Base-by-base conservation (phyloP, 2,888 invertebrate species). In the Synanthedon tipuliformis region DNA sequence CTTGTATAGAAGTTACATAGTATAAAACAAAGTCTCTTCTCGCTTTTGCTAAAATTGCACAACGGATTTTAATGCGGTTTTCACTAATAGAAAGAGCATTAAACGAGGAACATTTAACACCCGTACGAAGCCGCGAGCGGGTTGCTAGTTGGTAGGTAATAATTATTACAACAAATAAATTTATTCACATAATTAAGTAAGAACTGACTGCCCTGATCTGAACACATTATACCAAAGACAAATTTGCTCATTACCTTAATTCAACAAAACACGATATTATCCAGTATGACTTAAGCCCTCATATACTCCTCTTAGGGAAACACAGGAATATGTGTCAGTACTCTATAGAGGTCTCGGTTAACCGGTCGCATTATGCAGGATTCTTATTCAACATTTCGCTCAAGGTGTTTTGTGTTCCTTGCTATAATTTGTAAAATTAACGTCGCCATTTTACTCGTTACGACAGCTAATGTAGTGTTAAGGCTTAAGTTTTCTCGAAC, bases 161-260 rank as follows among this genome's bases (percentile, higher is more conserved):
- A 40, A 41, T 50, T 52, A 56, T 55, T 56, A 61, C 59, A 59
- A 61, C 57, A 52, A 52, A 56, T 61, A 61, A 60, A 68, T 65
- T 66, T 59, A 59, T 59, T 57, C 55, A 63, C 56, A 57, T 56
- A 23, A 23, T 23, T 5, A 51, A 53, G 61, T 56, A 34, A 34
- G 8, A 8, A 10, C 34, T 10, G 34, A 18, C 16, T 59, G 60
- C 57, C 60, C 69, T 69, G 68, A 71, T 72, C 71, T 68, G 66
- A 69, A 62, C 58, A 60, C 68, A 70, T 73, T 73, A 71, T 55
- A 58, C 59, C 58, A 55, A 64, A 68, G 69, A 72, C 70, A 73
- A 75, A 76, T 73, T 72, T 69, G 71, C 68, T 71, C 73, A 72
- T 75, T 75, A 74, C 65, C 65, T 65, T 65, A 56, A 62, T 63